Percentiles rank a stretch among this genome's conserved stretches.
phyloP scores from a whole-genome alignment of 1,140 invertebrate genomes.

The Sycophaga agraensis region DNA sequence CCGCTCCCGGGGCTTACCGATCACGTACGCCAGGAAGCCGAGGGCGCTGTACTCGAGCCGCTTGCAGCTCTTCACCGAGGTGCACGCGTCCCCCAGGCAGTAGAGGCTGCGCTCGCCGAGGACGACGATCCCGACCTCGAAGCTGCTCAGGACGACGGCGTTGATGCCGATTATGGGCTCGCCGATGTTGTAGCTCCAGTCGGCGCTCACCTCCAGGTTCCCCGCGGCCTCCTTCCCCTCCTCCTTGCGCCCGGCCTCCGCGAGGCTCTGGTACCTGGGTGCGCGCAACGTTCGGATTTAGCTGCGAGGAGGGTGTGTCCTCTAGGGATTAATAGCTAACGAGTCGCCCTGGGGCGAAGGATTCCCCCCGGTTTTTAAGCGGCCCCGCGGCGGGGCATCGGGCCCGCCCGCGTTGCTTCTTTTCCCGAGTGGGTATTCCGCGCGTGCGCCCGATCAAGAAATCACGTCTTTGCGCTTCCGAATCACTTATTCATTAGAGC shows the following conservation, averaged over 20 bases:
- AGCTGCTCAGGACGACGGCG: slow-evolving; percentile 58
- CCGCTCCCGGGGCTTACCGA: too few relatives aligned
- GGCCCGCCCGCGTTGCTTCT: too few relatives aligned
- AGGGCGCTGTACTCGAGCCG: slow-evolving; percentile 78
- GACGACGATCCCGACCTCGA: slow-evolving; percentile 65
- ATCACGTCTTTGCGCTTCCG: too few relatives aligned
- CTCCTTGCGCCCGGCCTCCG: slow-evolving; percentile 59
- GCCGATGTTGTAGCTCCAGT: slow-evolving; percentile 78
- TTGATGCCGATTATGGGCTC: slow-evolving; percentile 72
- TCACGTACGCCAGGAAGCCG: slow-evolving; percentile 72
- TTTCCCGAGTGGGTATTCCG: too few relatives aligned
- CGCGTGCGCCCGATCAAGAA: too few relatives aligned
- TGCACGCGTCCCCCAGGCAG: slow-evolving; percentile 73
- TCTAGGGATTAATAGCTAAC: too few relatives aligned
- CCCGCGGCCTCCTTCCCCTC: slow-evolving; percentile 52
- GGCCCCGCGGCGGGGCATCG: background rate
- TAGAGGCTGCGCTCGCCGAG: slow-evolving; percentile 75
- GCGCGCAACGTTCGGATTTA: background rate
- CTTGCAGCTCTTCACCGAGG: slow-evolving; percentile 72
- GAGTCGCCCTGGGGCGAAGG: too few relatives aligned
- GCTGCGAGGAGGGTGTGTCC: background rate
- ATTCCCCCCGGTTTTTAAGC: background rate
- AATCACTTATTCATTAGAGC: too few relatives aligned
- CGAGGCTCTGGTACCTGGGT: slow-evolving; percentile 67
- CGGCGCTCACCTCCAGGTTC: slow-evolving; percentile 59